Conservation (phyloP, 1,140 invertebrate genomes). For the Lepidurus apus region DNA sequence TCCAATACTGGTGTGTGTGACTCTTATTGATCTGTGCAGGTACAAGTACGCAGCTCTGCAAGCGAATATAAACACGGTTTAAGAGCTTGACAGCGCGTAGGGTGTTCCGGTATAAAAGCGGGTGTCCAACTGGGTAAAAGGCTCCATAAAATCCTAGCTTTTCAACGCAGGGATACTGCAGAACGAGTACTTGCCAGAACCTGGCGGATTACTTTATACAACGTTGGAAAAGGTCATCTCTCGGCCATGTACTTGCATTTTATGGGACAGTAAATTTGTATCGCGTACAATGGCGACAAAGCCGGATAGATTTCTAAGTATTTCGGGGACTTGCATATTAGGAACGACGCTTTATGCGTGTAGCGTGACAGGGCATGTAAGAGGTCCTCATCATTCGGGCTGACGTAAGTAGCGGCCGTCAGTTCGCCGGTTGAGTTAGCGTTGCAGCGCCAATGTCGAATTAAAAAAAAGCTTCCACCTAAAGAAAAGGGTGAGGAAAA, state of each 20-base stretch:
- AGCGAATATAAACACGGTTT: background rate
- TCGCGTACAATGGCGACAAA: background rate
- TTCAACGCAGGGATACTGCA: background rate
- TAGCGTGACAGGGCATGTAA: conserved; percentile 3
- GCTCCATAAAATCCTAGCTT: conserved; percentile 7
- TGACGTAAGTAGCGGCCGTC: background rate
- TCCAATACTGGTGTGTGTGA: background rate
- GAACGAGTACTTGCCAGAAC: background rate
- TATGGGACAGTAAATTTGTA: background rate
- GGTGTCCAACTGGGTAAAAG: background rate
- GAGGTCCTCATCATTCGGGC: background rate
- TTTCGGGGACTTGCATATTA: background rate
- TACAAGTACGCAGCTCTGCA: background rate
- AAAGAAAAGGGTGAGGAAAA: conserved; percentile 1
- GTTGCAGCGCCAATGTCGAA: too few relatives aligned
- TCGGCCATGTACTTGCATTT: background rate
- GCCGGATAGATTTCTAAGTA: background rate
- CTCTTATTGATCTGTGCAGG: background rate
- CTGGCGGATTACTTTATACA: background rate
- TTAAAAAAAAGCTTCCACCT: too few relatives aligned
- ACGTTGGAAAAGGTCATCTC: background rate
- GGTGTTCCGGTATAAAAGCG: background rate
- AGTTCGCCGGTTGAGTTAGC: background rate
- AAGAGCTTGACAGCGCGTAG: background rate
- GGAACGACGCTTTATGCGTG: background rate